Percentiles rank a stretch among this genome's conserved stretches.
Evolutionary conservation across 2,888 invertebrate genomes (phyloP).

Genomic region (Phengaris arion): DNA sequence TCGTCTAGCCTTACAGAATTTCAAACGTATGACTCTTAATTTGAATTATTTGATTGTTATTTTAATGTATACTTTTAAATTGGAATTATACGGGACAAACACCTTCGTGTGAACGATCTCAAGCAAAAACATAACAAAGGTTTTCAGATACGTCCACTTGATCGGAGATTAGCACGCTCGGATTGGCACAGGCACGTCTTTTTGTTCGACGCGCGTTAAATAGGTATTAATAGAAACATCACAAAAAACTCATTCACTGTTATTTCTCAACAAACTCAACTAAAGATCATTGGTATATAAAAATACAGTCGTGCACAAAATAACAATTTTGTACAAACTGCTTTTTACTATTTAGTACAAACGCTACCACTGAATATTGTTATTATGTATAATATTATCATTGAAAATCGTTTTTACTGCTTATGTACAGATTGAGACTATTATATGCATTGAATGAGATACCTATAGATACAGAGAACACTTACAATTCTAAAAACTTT

Average conservation of each 20-base stretch:
- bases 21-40: not conserved
- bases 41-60: not conserved
- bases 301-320: not conserved
- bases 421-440: too few species aligned
- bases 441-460: too few species aligned
- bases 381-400: too few species aligned
- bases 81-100: not conserved
- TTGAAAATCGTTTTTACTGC: too few species aligned
- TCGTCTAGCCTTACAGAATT: not conserved
- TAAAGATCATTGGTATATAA: not conserved
- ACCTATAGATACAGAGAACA: too few species aligned
- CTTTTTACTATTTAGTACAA: too few species aligned
- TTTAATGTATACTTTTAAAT: not conserved
- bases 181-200: slow-evolving; percentile 39
- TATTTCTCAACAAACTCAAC: not conserved
- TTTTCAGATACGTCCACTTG: slow-evolving; percentile 55
- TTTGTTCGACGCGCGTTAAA: slow-evolving; percentile 27
- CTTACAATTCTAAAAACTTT: too few species aligned
- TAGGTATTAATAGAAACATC: slow-evolving; percentile 29
- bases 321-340: not conserved
- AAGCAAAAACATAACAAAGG: slow-evolving; percentile 50
- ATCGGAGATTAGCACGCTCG: slow-evolving; percentile 57
- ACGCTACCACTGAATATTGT: too few species aligned
- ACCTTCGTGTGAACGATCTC: slow-evolving; percentile 63
- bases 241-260: slow-evolving; percentile 15